Base-by-base conservation (phyloP, 1,140 invertebrate species). In the Diprion similis region DNA sequence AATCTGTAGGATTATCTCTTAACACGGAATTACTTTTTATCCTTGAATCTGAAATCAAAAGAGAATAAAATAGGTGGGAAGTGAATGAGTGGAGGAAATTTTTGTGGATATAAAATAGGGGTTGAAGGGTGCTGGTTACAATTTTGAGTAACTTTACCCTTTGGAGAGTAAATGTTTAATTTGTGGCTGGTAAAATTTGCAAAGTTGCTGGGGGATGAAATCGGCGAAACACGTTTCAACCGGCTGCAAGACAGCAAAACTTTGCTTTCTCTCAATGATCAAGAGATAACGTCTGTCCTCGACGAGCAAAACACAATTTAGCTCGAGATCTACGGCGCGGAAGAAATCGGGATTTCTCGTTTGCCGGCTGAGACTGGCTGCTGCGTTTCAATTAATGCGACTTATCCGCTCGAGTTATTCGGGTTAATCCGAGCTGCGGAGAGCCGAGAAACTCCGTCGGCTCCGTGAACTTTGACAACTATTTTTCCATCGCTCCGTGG, bases 381-480 rank as follows among this genome's bases (percentile, higher is more conserved):
- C 66, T 19, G 18, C 17, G 66, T 68, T 68, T 68, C 66, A 68
- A 68, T 68, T 68, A 68, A 68, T 68, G 19, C 66, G 18, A 68
- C 66, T 19, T 68, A 15, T 19, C 17, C 66, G 66, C 18, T 68
- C 37, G 66, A 68, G 18, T 68, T 68, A 68, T 68, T 19, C n/a
- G 11, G 51, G 51, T 17, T 59, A 37, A 59, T 59, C n/a, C 51
- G 51, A 59, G 51, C 2, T 59, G 0, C 11, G 3, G 51, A 59
- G 51, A 17, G 11, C 51, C n/a, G 51, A 9, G n/a, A 13, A 59
- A 59, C 24, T 59, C 51, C 11, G 7, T 17, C n/a, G 11, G 11
- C 51, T 59, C 51, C 51, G 9, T 59, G 9, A 59, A 17, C n/a
- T 59, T 59, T 59, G 51, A n/a, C 11, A 59, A 59, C 51, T 59